Percentiles rank a stretch among this genome's conserved stretches.
These are phyloP conservation scores for Adoxophyes honmai DNA, from an alignment of 1,140 invertebrate genomes.

Conservation along the genomic window DNA sequence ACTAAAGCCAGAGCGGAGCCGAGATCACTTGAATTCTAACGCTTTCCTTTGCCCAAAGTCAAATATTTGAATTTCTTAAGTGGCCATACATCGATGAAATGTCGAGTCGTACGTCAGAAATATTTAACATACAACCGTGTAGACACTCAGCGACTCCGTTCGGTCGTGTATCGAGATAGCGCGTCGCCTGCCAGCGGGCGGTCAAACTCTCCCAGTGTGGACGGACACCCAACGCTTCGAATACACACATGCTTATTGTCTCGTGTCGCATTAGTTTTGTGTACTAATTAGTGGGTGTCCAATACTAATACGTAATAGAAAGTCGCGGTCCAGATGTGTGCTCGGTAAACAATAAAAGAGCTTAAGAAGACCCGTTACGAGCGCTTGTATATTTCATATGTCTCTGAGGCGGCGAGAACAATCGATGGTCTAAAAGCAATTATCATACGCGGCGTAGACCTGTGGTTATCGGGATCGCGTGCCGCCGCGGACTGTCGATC, in stretches of 20 bases:
- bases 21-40: constrained; percentile 77
- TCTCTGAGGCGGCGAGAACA: constrained; percentile 39
- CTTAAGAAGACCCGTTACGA: constrained; percentile 61
- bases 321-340: constrained; percentile 66
- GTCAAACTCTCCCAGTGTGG: constrained; percentile 35
- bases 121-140: constrained; percentile 70
- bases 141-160: constrained; percentile 40
- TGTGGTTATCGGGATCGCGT: constrained; percentile 45
- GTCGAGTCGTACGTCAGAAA: constrained; percentile 60
- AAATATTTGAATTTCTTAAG: constrained; percentile 76
- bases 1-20: constrained; percentile 57
- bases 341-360: constrained; percentile 64
- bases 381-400: constrained; percentile 52
- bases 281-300: constrained; percentile 74
- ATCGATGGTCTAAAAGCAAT: constrained; percentile 27
- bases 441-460: constrained; percentile 25
- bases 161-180: constrained; percentile 50
- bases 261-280: constrained; percentile 62
- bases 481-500: constrained; percentile 57
- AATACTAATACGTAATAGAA: constrained; percentile 73
- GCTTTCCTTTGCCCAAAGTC: constrained; percentile 73
- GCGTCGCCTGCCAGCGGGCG: constrained; percentile 32
- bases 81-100: constrained; percentile 69
- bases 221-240: constrained; percentile 55
- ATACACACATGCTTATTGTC: constrained; percentile 56